These are phyloP conservation scores for Lottia scabra DNA, from an alignment of 2,888 invertebrate species.

Conservation along the genomic window DNA sequence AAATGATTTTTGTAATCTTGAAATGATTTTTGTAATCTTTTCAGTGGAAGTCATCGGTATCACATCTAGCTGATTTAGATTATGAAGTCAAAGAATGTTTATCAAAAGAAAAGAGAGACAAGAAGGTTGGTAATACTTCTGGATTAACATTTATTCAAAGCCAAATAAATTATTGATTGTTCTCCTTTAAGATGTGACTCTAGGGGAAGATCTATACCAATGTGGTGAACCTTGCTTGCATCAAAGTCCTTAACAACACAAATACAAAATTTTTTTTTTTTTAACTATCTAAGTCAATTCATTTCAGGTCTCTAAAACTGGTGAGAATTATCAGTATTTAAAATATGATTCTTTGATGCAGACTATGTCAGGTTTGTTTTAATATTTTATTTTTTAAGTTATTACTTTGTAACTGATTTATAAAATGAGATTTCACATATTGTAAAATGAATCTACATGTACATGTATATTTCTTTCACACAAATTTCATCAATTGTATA, in stretches of 20 bases:
- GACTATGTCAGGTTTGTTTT: constrained; percentile 33
- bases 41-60: constrained; percentile 58
- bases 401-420: neutral
- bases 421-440: too few relatives aligned
- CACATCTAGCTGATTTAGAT: constrained; percentile 57
- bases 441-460: too few relatives aligned
- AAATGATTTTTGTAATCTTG: too few relatives aligned
- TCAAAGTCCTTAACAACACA: too few relatives aligned
- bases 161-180: too few relatives aligned
- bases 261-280: too few relatives aligned
- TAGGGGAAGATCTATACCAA: too few relatives aligned
- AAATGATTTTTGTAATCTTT: constrained; percentile 18
- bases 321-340: constrained; percentile 33
- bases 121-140: constrained; percentile 11
- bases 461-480: too few relatives aligned
- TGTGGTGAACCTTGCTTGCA: too few relatives aligned
- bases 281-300: neutral
- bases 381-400: neutral
- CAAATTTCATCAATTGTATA: too few relatives aligned
- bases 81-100: constrained; percentile 53
- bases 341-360: constrained; percentile 36
- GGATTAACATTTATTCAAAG: too few relatives aligned
- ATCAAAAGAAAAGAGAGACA: constrained; percentile 26
- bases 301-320: constrained; percentile 28
- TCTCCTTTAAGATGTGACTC: too few relatives aligned